These are phyloP conservation scores for Plotosus lineatus DNA, from an alignment of 2,113 vertebrate genomes.

Conservation along the genomic window DNA sequence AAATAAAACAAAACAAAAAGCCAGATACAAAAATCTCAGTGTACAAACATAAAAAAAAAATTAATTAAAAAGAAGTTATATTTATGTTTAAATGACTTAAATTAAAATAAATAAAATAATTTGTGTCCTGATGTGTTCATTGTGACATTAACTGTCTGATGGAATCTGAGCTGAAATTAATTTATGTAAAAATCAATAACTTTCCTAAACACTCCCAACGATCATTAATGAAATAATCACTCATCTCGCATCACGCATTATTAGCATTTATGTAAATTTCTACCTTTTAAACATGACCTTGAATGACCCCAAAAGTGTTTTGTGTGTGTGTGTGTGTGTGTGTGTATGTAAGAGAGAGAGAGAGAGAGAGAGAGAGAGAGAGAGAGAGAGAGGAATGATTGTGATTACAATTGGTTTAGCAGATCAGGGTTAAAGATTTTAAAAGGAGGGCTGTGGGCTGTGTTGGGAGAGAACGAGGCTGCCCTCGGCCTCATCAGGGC, in stretches of 20 bases:
- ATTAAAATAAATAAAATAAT: background rate
- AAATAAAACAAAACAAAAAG: background rate
- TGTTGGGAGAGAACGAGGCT: slow-evolving; percentile 74
- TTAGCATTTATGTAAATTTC: background rate
- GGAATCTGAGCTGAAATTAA: background rate
- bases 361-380: too few relatives aligned
- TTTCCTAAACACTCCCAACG: background rate
- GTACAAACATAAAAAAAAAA: too few relatives aligned
- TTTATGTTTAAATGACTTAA: background rate
- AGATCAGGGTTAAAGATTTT: slow-evolving; percentile 2
- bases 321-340: too few relatives aligned
- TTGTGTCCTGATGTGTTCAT: background rate
- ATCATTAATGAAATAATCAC: background rate
- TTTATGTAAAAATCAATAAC: background rate
- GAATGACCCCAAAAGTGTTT: background rate
- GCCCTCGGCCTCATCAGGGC: slow-evolving; percentile 75
- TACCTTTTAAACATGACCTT: background rate
- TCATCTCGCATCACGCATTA: background rate
- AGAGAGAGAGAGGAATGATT: background rate
- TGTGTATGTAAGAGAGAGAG: too few relatives aligned
- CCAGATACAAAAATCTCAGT: background rate
- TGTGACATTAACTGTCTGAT: background rate
- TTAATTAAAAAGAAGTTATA: background rate
- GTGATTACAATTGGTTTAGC: background rate
- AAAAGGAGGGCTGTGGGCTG: slow-evolving; percentile 54